A percentile compares a stretch with the other conserved stretches of the same genome.
These are phyloP conservation scores for Stomorhina lunata DNA, from an alignment of 2,888 invertebrate species.

Conservation along the genomic window DNA sequence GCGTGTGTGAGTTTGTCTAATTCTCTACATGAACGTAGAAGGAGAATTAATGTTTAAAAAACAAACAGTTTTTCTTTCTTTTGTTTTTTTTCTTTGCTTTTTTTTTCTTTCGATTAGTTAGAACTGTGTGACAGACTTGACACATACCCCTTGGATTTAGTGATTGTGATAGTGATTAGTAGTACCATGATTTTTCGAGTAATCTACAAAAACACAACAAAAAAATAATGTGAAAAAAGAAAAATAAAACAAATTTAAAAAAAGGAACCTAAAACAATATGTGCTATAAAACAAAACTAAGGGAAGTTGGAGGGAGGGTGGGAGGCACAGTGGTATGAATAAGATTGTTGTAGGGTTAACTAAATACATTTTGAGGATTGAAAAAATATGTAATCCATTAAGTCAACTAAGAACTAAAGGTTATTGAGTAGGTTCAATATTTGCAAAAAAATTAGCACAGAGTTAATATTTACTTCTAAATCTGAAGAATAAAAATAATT, in stretches of 20 bases:
- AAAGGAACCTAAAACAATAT: slow-evolving; percentile 18
- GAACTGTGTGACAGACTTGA: slow-evolving; percentile 59
- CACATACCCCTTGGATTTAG: slow-evolving; percentile 61
- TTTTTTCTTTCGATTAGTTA: slow-evolving; percentile 20
- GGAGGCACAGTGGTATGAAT: slow-evolving; percentile 47
- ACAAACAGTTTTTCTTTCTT: slow-evolving; percentile 18
- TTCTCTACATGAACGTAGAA: background rate
- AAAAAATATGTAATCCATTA: too few species aligned
- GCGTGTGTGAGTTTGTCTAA: too few species aligned
- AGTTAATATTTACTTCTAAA: too few species aligned
- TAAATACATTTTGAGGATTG: background rate
- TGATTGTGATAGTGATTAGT: slow-evolving; percentile 64
- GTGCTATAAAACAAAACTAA: slow-evolving; percentile 16
- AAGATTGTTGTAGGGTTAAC: background rate
- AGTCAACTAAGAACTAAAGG: too few species aligned
- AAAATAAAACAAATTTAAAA: background rate
- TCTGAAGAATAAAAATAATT: too few species aligned
- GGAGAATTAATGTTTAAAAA: slow-evolving; percentile 1
- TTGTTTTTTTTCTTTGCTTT: background rate
- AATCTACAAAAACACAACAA: slow-evolving; percentile 64
- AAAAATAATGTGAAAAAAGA: slow-evolving; percentile 50
- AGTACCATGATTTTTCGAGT: slow-evolving; percentile 67
- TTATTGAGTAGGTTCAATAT: too few species aligned
- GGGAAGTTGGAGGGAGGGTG: background rate
- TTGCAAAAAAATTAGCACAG: too few species aligned